Conservation (phyloP, 2,888 invertebrate species). For the Thymelicus acteon region DNA sequence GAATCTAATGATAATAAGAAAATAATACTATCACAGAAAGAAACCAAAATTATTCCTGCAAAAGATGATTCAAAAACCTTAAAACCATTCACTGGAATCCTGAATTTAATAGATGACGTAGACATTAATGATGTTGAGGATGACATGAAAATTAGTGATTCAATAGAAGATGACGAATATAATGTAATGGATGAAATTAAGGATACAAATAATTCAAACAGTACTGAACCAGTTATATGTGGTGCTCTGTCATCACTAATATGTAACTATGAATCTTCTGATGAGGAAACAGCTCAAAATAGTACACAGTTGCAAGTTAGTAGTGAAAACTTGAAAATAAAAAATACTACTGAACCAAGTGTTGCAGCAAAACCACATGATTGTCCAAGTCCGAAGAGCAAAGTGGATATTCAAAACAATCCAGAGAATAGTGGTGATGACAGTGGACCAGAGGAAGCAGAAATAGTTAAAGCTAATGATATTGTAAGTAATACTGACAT, state of each 20-base stretch:
- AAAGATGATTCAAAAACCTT: conserved; percentile 61
- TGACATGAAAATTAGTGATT: conserved; percentile 49
- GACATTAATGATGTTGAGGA: conserved; percentile 51
- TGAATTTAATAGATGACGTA: conserved; percentile 57
- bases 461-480: conserved; percentile 56
- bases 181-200: conserved; percentile 32
- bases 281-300: conserved; percentile 62
- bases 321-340: conserved; percentile 40
- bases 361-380: conserved; percentile 41
- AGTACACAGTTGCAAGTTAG: conserved; percentile 1
- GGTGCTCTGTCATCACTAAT: conserved; percentile 84
- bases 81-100: conserved; percentile 78
- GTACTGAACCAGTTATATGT: conserved; percentile 65
- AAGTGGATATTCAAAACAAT: conserved; percentile 10
- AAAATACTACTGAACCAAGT: conserved; percentile 7
- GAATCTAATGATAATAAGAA: conserved; percentile 2
- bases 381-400: conserved; percentile 10
- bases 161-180: conserved; percentile 72
- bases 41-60: conserved; percentile 43
- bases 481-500: conserved; percentile 39
- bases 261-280: conserved; percentile 83
- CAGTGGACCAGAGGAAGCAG: conserved; percentile 80
- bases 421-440: conserved; percentile 58
- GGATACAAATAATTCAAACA: conserved; percentile 30
- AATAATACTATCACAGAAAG: not conserved